These are phyloP conservation scores for Prosopocoilus inquinatus DNA, from an alignment of 2,888 invertebrate genomes.

Conservation along the genomic window DNA sequence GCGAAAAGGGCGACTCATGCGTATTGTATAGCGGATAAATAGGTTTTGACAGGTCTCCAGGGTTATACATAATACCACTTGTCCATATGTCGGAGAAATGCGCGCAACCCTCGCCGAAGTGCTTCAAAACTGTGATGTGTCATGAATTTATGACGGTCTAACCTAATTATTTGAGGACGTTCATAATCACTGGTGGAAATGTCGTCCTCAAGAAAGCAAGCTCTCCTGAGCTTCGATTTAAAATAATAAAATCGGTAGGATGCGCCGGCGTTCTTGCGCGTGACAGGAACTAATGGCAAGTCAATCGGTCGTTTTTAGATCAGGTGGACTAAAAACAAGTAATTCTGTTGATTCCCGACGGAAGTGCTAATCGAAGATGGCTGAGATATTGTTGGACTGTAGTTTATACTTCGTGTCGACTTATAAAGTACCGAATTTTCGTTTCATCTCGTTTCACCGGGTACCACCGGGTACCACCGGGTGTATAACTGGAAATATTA, in stretches of 20 bases:
- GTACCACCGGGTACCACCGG: no score
- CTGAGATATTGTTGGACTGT: conserved; percentile 20
- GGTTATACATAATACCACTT: conserved; percentile 52
- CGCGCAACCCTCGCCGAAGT: conserved; percentile 26
- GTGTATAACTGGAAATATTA: no score
- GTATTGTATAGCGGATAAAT: conserved; percentile 46
- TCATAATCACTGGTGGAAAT: no score
- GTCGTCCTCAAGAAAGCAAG: no score
- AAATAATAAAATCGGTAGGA: no score
- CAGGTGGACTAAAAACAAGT: conserved; percentile 25
- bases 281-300: conserved; percentile 35
- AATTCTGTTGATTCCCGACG: conserved; percentile 28
- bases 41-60: conserved; percentile 50
- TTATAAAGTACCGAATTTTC: no score
- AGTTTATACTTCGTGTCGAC: no score
- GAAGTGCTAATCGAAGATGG: conserved; percentile 27
- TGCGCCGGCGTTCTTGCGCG: not conserved
- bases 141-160: conserved; percentile 23
- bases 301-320: conserved; percentile 35
- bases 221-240: no score
- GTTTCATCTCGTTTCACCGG: no score
- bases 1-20: conserved; percentile 35
- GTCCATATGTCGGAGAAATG: conserved; percentile 47
- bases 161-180: conserved; percentile 9
- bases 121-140: conserved; percentile 23